Percentiles rank a stretch among this genome's conserved stretches.
Evolutionary conservation across 2,888 invertebrate genomes (phyloP).

Genomic region (Melipona beecheii): DNA sequence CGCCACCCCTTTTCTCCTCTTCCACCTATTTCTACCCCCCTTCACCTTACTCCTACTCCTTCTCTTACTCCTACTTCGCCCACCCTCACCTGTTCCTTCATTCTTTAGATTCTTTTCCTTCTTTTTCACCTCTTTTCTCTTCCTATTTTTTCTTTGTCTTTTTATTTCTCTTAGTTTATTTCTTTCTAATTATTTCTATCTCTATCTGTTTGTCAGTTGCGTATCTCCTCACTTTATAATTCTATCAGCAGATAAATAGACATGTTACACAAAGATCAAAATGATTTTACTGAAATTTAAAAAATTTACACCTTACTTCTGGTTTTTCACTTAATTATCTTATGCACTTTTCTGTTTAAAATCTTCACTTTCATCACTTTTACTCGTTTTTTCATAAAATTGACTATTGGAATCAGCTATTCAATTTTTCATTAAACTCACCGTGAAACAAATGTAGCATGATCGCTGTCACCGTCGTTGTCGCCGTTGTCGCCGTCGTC

Average conservation of each 20-base stretch:
- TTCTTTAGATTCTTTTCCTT: conserved; percentile 29
- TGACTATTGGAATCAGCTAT: conserved; percentile 7
- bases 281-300: not conserved
- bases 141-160: not conserved
- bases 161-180: not conserved
- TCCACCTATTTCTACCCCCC: conserved; percentile 16
- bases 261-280: not conserved
- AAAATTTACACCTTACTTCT: not conserved
- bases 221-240: conserved; percentile 10
- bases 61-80: conserved; percentile 33
- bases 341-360: not conserved
- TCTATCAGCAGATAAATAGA: conserved; percentile 5
- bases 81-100: conserved; percentile 62
- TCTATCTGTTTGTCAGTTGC: not conserved
- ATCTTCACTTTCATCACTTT: not conserved
- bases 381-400: not conserved
- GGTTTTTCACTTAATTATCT: not conserved
- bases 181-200: conserved; percentile 51
- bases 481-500: conserved; percentile 45
- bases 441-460: conserved; percentile 59
- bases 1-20: conserved; percentile 24
- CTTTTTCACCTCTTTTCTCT: not conserved
- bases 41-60: not conserved
- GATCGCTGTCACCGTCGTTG: conserved; percentile 55
- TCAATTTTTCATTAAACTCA: conserved; percentile 49